A percentile compares a stretch with the other conserved stretches of the same genome.
These are phyloP conservation scores for Cheumatopsyche charites DNA, from an alignment of 1,140 invertebrate species.

Conservation along the genomic window DNA sequence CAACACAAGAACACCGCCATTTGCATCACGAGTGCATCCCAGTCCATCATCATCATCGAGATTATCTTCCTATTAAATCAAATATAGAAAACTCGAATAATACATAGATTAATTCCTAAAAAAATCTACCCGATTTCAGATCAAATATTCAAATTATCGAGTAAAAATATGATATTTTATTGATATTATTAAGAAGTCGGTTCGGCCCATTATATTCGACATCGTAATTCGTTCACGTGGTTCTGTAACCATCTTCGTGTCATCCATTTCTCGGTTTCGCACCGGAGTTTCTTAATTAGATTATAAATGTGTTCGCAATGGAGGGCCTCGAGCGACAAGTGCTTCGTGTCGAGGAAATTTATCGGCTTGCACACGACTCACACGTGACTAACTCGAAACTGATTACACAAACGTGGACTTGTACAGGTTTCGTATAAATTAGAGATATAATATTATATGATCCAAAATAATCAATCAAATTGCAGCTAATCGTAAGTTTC, in stretches of 20 bases:
- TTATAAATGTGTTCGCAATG: constrained; percentile 36
- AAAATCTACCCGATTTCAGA: no score
- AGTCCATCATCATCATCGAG: neutral
- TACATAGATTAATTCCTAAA: no score
- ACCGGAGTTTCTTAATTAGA: constrained; percentile 39
- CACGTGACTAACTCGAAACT: no score
- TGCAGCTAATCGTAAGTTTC: neutral
- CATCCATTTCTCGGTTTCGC: neutral
- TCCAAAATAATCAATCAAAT: neutral
- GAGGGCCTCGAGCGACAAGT: constrained; percentile 33
- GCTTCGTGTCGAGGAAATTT: constrained; percentile 20
- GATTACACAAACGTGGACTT: no score
- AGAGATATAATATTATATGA: neutral
- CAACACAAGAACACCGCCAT: no score
- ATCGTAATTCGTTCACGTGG: constrained; percentile 19
- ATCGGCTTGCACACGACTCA: neutral
- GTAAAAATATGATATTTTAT: no score
- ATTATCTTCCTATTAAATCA: constrained; percentile 16
- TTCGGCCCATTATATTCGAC: no score
- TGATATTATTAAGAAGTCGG: no score
- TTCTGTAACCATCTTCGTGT: neutral
- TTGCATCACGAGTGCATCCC: neutral
- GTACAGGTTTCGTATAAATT: no score
- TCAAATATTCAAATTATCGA: no score
- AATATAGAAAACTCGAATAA: no score